phyloP scores from a whole-genome alignment of 2,113 vertebrate species.

The Hemibagrus wyckioides region DNA sequence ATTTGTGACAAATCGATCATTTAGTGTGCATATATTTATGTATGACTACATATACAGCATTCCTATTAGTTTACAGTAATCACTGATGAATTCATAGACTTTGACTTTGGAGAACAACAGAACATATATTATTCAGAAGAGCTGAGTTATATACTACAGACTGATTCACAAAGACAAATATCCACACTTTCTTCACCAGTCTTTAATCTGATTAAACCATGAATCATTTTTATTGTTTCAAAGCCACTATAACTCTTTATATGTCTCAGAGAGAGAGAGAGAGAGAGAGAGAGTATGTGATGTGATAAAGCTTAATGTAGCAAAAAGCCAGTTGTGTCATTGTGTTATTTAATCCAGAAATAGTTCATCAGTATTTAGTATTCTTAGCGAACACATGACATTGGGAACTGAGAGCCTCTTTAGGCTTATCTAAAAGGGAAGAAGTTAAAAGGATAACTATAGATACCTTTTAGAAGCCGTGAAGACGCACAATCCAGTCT shows the following conservation, averaged over 20 bases:
- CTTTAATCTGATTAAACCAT: not conserved
- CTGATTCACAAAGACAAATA: not conserved
- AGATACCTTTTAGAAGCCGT: not conserved
- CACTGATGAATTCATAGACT: not conserved
- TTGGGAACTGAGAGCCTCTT: not conserved
- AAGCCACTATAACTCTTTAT: not conserved
- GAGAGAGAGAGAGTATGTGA: too few relatives aligned
- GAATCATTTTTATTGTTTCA: not conserved
- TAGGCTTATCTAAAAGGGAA: not conserved
- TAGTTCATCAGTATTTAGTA: not conserved
- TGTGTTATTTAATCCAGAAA: not conserved
- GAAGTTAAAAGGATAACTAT: not conserved
- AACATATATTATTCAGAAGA: not conserved
- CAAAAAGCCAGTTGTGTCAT: not conserved
- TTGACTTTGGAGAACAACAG: not conserved
- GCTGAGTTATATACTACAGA: not conserved
- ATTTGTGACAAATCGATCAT: not conserved
- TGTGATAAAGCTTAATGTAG: not conserved
- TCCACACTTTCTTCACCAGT: not conserved
- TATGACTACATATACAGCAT: not conserved
- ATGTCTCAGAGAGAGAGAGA: not conserved
- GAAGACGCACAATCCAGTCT: not conserved
- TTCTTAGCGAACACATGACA: not conserved
- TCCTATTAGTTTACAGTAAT: not conserved
- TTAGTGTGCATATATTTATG: not conserved